phyloP scores from a whole-genome alignment of 2,888 invertebrate species.

The Stenodera caucasica region DNA sequence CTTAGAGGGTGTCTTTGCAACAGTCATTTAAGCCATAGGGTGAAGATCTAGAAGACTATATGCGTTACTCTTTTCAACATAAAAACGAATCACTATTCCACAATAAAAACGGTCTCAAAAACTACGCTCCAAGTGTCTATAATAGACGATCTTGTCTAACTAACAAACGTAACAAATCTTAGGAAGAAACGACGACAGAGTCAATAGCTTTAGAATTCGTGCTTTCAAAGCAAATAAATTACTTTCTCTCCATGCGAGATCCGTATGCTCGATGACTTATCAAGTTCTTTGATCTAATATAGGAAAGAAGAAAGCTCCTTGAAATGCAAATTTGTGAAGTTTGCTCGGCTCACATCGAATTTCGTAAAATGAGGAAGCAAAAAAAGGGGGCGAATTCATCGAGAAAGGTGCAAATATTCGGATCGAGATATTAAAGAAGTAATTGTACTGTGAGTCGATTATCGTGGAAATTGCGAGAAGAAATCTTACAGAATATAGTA shows the following conservation, averaged over 20 bases:
- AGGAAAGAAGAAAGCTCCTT: slow-evolving; percentile 21
- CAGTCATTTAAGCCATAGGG: slow-evolving; percentile 33
- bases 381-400: too few species aligned
- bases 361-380: not conserved
- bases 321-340: slow-evolving; percentile 31
- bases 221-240: slow-evolving; percentile 44
- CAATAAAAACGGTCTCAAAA: slow-evolving; percentile 31
- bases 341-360: slow-evolving; percentile 13
- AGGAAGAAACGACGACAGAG: not conserved
- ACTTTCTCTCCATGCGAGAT: slow-evolving; percentile 37
- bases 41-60: slow-evolving; percentile 30
- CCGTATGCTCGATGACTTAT: slow-evolving; percentile 41
- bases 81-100: slow-evolving; percentile 30
- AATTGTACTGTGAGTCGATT: too few species aligned
- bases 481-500: not conserved
- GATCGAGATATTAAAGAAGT: too few species aligned
- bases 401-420: too few species aligned
- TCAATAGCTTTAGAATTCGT: slow-evolving; percentile 28
- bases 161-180: slow-evolving; percentile 31
- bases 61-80: slow-evolving; percentile 16
- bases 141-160: slow-evolving; percentile 39
- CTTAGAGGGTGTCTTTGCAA: slow-evolving; percentile 35
- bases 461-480: not conserved
- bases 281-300: slow-evolving; percentile 39
- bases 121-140: slow-evolving; percentile 37